phyloP scores from a whole-genome alignment of 2,797 vertebrate species.

The Semotilus atromaculatus region DNA sequence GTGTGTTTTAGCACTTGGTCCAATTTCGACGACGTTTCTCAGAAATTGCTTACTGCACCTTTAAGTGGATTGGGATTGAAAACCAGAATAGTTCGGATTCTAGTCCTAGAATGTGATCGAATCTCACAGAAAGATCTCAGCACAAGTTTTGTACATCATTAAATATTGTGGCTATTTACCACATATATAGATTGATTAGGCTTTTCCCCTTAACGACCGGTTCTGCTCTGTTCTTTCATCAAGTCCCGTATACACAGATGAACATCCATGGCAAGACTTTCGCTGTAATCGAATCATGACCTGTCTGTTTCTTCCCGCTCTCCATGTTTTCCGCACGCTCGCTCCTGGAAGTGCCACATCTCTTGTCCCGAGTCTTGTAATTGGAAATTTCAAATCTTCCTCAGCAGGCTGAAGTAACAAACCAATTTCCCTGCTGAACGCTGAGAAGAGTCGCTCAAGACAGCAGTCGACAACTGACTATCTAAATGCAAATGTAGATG shows the following conservation, averaged over 20 bases:
- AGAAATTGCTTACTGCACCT: neutral
- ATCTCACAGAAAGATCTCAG: too few species aligned
- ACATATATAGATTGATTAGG: neutral
- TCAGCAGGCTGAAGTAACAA: conserved; percentile 81
- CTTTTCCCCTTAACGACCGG: neutral
- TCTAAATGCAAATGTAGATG: conserved; percentile 78
- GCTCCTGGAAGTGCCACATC: conserved; percentile 29
- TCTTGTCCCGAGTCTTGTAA: conserved; percentile 74
- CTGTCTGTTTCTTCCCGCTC: neutral
- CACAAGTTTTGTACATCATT: neutral
- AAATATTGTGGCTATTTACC: neutral
- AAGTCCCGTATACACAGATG: neutral
- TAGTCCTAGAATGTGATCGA: too few species aligned
- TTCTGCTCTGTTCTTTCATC: neutral
- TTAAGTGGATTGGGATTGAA: neutral
- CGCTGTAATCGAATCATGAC: neutral
- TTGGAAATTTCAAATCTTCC: conserved; percentile 82
- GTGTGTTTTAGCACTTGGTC: too few species aligned
- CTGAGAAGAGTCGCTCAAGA: conserved; percentile 68
- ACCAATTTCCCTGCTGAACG: conserved; percentile 76
- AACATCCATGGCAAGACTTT: neutral
- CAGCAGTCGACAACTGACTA: conserved; percentile 66
- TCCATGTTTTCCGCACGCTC: neutral
- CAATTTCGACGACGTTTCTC: too few species aligned
- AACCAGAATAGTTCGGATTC: neutral